Percentiles rank a stretch among this genome's conserved stretches.
Evolutionary conservation across 1,140 invertebrate species (phyloP).

Genomic region (Caenorhabditis remanei): DNA sequence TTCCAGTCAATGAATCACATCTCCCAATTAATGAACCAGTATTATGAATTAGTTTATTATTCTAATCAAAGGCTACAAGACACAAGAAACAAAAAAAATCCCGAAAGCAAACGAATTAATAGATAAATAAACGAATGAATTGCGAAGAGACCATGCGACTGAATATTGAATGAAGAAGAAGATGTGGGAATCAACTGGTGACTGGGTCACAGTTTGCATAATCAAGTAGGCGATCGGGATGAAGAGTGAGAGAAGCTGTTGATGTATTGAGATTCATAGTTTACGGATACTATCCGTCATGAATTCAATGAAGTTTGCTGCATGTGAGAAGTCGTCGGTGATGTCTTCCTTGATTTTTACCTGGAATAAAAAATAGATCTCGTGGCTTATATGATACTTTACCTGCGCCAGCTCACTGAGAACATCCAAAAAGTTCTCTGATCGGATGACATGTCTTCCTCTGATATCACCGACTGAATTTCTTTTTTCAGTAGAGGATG

Average conservation of each 20-base stretch:
- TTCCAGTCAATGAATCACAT: too few species aligned
- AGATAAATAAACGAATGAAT: constrained; percentile 1
- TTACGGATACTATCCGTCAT: constrained; percentile 33
- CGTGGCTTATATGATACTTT: not conserved
- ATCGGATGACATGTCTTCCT: constrained; percentile 19
- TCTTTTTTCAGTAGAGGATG: not conserved
- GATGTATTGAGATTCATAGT: not conserved
- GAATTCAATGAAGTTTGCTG: constrained; percentile 20
- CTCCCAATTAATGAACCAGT: too few species aligned
- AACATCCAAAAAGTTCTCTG: constrained; percentile 34
- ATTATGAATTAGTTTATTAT: too few species aligned
- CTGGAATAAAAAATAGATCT: not conserved
- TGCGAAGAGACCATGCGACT: not conserved
- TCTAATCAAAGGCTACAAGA: not conserved
- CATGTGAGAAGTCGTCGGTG: constrained; percentile 24
- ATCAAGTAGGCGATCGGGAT: not conserved
- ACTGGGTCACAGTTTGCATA: constrained; percentile 31
- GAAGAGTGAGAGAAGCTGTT: not conserved
- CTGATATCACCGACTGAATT: constrained; percentile 33
- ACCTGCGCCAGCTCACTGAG: constrained; percentile 26
- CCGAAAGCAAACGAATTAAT: too few species aligned
- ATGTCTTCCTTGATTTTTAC: constrained; percentile 31
- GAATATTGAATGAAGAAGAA: constrained; percentile 30
- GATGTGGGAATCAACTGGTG: constrained; percentile 41
- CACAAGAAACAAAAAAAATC: too few species aligned